These are phyloP conservation scores for Prorops nasuta DNA, from an alignment of 1,140 invertebrate species.

Conservation along the genomic window DNA sequence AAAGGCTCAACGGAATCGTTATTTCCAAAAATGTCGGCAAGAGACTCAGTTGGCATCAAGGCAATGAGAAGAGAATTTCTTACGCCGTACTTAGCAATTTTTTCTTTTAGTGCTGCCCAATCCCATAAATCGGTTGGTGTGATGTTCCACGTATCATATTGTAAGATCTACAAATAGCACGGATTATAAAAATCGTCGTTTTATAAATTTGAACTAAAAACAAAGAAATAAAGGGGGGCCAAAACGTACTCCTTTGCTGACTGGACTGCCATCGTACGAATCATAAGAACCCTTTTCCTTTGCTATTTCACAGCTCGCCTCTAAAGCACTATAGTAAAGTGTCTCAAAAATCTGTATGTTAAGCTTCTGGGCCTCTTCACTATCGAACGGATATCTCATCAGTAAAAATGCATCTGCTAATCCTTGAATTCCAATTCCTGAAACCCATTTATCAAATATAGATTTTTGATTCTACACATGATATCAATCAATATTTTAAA, in stretches of 20 bases:
- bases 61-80: slow-evolving; percentile 93
- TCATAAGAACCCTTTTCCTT: slow-evolving; percentile 84
- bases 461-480: not conserved
- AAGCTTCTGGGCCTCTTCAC: slow-evolving; percentile 78
- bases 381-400: slow-evolving; percentile 92
- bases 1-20: slow-evolving; percentile 99
- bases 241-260: slow-evolving; percentile 80
- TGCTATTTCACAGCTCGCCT: slow-evolving; percentile 95
- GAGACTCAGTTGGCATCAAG: slow-evolving; percentile 99
- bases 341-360: slow-evolving; percentile 99
- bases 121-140: slow-evolving; percentile 88
- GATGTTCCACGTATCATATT: slow-evolving; percentile 98
- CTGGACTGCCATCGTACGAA: slow-evolving; percentile 87
- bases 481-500: no score
- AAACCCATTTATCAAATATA: not conserved
- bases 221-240: not conserved
- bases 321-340: slow-evolving; percentile 94
- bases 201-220: not conserved
- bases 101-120: slow-evolving; percentile 81
- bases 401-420: slow-evolving; percentile 95
- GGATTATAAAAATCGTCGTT: no score
- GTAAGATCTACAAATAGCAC: slow-evolving; percentile 82
- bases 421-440: slow-evolving; percentile 89
- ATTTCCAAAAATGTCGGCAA: slow-evolving; percentile 98
- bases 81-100: slow-evolving; percentile 88